Base-by-base conservation (phyloP, 2,113 vertebrate species). In the Oreochromis spilurus region DNA sequence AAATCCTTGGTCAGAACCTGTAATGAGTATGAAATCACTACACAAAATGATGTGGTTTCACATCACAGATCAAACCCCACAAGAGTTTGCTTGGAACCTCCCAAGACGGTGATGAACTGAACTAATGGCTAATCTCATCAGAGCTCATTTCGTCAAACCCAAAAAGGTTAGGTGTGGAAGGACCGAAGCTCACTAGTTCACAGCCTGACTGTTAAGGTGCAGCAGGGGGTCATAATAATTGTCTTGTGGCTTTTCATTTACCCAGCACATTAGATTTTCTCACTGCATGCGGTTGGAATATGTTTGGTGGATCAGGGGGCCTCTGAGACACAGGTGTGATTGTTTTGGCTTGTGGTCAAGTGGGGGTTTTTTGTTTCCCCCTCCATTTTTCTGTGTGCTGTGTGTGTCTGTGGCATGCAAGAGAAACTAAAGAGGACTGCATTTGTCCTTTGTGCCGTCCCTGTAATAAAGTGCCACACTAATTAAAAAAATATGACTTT, bases 281-380 rank as follows among this genome's bases (percentile, higher is more conserved):
- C 43, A 48, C 70, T 77, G 70, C 43, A 50, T 77, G 10, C 1
- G 2, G 43, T 8, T 77, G 70, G 40, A 75, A 10, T 48, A 17
- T 29, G 21, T 48, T 29, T 29, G 70, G 16, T 50, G 24, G 70
- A 50, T 19, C 70, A 50, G 24, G 43, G 43, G 70, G 16, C 43
- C 43, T 50, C 26, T 50, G 26, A 77, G 6, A 31, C 45, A 50
- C 67, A 29, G 70, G 9, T 77, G 65, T 72, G 65, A 70, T 26
- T 72, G 21, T 45, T 72, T 67, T 90, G 79, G 84, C 79, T 40
- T 24, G 14, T 40, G 79, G 58, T 58, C 29, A 12, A 81, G n/a
- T 75, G 26, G 26, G 9, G 9, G 65, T 58, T 77, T 57, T 3
- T 8, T 0, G 0, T 36, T 65, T 65, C 60, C 17, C 11, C 19